Conservation (phyloP, 2,113 vertebrate genomes). For the Tor tambroides region DNA sequence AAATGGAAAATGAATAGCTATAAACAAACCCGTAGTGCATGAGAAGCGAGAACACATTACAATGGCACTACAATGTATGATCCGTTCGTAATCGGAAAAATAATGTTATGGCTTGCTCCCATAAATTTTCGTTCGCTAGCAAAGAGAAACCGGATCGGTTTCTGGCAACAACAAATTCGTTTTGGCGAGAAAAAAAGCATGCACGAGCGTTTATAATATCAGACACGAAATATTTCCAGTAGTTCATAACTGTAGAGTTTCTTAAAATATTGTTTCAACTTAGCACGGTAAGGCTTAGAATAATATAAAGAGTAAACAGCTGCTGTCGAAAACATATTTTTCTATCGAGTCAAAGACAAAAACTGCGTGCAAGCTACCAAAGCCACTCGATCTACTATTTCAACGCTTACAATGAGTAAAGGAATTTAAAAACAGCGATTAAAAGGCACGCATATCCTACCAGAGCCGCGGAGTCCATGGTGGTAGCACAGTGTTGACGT, state of each 20-base stretch:
- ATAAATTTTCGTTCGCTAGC: neutral
- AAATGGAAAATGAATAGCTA: neutral
- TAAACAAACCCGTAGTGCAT: neutral
- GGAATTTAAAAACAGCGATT: neutral
- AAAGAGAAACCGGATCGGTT: neutral
- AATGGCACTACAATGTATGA: neutral
- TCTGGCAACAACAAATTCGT: neutral
- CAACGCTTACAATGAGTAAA: neutral
- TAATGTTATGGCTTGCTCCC: neutral
- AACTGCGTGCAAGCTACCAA: neutral
- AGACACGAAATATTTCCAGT: neutral
- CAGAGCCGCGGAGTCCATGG: constrained; percentile 78
- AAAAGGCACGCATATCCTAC: constrained; percentile 64
- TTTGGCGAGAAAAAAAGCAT: neutral
- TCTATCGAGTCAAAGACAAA: neutral
- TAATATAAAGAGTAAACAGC: neutral
- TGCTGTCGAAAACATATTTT: constrained; percentile 58
- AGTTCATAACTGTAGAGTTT: neutral
- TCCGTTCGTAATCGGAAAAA: neutral
- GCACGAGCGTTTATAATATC: neutral
- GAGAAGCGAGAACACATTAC: neutral
- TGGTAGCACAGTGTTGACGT: constrained; percentile 78
- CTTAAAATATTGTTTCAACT: constrained; percentile 14
- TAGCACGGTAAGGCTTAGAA: constrained; percentile 39
- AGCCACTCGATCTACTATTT: neutral